A percentile compares a stretch with the other conserved stretches of the same genome.
Evolutionary conservation across 2,888 invertebrate genomes (phyloP).

Genomic region (Aelia acuminata): DNA sequence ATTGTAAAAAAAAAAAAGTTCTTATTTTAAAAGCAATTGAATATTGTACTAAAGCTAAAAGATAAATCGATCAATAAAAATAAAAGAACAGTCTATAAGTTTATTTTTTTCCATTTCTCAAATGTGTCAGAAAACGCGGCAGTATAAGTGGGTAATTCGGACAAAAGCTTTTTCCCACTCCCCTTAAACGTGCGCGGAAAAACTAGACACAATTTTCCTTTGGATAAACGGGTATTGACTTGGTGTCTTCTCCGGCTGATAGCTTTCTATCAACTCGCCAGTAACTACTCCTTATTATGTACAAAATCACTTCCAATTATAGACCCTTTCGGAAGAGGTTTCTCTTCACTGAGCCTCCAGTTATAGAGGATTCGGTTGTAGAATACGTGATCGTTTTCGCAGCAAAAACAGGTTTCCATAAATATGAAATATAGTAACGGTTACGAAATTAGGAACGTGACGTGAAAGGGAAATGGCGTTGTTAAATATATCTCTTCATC

Average conservation of each 20-base stretch:
- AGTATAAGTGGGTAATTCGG: neutral
- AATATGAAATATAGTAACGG: slow-evolving; percentile 2
- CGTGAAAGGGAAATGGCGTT: neutral
- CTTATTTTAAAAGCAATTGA: too few species aligned
- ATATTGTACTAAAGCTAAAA: neutral
- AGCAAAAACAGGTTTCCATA: neutral
- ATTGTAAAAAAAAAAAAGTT: too few species aligned
- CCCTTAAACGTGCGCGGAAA: neutral
- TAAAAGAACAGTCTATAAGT: neutral
- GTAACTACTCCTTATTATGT: slow-evolving; percentile 15
- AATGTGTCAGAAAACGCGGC: neutral
- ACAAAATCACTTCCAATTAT: neutral
- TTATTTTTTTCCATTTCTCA: neutral
- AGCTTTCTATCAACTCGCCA: neutral
- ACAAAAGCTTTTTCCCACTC: slow-evolving; percentile 19
- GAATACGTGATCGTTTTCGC: neutral
- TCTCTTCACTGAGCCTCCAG: neutral
- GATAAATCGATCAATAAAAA: neutral
- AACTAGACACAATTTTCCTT: neutral
- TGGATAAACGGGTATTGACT: neutral
- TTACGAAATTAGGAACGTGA: slow-evolving; percentile 37
- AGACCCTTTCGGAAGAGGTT: neutral
- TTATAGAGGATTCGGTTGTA: neutral
- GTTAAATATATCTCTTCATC: neutral
- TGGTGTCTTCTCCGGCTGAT: neutral